Evolutionary conservation across 2,113 vertebrate species (phyloP).

Genomic region (Elaphurus davidianus): DNA sequence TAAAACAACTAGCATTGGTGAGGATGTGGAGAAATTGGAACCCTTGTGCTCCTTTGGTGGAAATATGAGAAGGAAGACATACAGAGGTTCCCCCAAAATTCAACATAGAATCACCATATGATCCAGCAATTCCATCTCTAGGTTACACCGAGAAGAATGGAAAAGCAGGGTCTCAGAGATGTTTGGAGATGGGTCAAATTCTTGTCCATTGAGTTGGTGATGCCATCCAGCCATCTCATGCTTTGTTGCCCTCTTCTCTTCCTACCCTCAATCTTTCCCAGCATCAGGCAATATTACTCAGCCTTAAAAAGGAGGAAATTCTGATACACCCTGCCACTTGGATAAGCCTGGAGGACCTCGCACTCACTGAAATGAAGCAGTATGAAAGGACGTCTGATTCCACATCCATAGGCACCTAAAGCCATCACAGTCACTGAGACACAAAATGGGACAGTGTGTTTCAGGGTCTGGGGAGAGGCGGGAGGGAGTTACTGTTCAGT

Average conservation of each 20-base stretch:
- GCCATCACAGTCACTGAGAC: too few species aligned
- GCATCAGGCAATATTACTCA: background rate
- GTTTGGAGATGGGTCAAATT: background rate
- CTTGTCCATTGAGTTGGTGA: background rate
- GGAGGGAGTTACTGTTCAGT: background rate
- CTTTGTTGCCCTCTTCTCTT: background rate
- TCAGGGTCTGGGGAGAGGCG: background rate
- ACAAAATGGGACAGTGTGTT: background rate
- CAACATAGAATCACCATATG: background rate
- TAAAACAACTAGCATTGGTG: background rate
- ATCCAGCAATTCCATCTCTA: background rate
- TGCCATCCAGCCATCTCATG: background rate
- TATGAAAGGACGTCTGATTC: background rate
- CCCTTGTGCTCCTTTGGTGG: too few species aligned
- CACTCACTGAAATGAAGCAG: background rate
- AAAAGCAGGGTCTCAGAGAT: background rate
- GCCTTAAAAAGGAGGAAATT: background rate
- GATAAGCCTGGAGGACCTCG: background rate
- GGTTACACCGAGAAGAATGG: background rate
- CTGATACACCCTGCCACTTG: background rate
- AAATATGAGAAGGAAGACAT: background rate
- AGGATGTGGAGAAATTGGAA: background rate
- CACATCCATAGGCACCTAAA: background rate
- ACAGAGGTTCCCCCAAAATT: background rate
- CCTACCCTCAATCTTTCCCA: background rate